Percentiles rank a stretch among this genome's conserved stretches.
Evolutionary conservation across 2,888 invertebrate genomes (phyloP).

Genomic region (Stictocephala bisonia): DNA sequence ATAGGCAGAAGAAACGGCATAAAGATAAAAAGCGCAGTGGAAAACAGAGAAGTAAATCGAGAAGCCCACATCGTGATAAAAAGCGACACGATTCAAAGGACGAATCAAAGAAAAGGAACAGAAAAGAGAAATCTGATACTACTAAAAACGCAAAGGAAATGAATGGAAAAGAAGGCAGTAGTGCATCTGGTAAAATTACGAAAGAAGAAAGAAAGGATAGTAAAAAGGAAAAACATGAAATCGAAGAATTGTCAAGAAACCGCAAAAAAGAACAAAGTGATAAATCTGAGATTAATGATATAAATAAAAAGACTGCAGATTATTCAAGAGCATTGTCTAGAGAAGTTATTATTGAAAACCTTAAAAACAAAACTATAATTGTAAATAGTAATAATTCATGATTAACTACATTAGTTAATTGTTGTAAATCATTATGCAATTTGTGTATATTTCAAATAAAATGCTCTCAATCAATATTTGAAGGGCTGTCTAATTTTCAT

Average conservation of each 20-base stretch:
- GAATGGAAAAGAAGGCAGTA: neutral
- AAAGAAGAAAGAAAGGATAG: neutral
- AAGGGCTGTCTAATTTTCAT: too few species aligned
- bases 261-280: too few species aligned
- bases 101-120: neutral
- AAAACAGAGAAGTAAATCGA: conserved; percentile 6
- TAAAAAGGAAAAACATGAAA: too few species aligned
- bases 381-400: too few species aligned
- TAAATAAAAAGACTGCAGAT: too few species aligned
- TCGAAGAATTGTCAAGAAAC: neutral
- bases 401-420: too few species aligned
- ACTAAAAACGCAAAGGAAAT: neutral
- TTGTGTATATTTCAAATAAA: too few species aligned
- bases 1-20: neutral
- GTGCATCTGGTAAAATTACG: neutral
- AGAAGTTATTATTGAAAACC: neutral
- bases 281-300: too few species aligned
- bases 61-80: conserved; percentile 14
- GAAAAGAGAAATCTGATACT: neutral
- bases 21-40: conserved; percentile 5
- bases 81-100: neutral
- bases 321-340: neutral
- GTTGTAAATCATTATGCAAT: too few species aligned
- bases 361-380: neutral
- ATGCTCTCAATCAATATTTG: too few species aligned